phyloP scores from a whole-genome alignment of 2,797 vertebrate genomes.

The Trichosurus vulpecula region DNA sequence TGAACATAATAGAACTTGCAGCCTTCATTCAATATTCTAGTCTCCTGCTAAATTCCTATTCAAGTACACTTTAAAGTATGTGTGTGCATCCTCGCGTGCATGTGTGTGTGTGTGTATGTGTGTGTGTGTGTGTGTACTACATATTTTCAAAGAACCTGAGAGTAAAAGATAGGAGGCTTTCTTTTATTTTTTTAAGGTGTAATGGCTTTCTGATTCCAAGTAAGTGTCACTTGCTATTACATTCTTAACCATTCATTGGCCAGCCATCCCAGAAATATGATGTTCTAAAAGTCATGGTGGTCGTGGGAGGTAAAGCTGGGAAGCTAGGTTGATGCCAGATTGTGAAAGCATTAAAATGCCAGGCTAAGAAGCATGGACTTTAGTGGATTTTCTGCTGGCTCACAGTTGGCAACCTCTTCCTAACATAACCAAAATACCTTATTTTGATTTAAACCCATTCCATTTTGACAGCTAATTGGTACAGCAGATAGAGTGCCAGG shows the following conservation, averaged over 20 bases:
- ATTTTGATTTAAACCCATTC: background rate
- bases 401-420: background rate
- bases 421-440: background rate
- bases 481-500: too few species aligned
- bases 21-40: constrained; percentile 68
- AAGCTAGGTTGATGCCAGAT: background rate
- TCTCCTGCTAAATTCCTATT: constrained; percentile 69
- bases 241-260: background rate
- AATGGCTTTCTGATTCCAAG: background rate
- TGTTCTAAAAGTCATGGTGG: background rate
- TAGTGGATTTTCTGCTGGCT: background rate
- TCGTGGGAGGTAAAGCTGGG: background rate
- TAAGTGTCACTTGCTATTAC: background rate
- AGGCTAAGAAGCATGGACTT: background rate
- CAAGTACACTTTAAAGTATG: constrained; percentile 52
- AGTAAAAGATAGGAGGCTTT: background rate
- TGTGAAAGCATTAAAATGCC: background rate
- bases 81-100: background rate
- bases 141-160: constrained; percentile 70
- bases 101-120: too few species aligned
- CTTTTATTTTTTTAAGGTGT: background rate
- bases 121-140: constrained; percentile 29
- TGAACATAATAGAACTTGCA: background rate
- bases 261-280: background rate
- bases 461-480: background rate